A percentile compares a stretch with the other conserved stretches of the same genome.
Conservation (phyloP, 2,113 vertebrate genomes). For the Lepus timidus region DNA sequence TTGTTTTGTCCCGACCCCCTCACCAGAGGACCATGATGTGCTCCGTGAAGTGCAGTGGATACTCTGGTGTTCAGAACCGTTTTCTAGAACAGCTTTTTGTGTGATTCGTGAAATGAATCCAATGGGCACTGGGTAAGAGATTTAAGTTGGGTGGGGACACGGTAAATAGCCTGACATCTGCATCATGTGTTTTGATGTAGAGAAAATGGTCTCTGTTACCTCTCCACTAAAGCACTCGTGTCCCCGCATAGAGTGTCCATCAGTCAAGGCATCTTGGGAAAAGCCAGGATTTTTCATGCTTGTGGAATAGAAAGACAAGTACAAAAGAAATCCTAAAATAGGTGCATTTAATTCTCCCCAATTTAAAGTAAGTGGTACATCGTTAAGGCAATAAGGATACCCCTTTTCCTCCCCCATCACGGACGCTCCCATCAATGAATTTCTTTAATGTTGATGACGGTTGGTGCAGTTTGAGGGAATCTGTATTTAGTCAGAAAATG, state of each 20-base stretch:
- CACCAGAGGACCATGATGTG: neutral
- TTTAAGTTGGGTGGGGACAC: neutral
- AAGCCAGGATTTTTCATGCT: constrained; percentile 43
- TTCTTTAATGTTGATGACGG: constrained; percentile 82
- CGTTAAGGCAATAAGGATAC: constrained; percentile 76
- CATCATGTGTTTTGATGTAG: neutral
- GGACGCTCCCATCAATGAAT: constrained; percentile 80
- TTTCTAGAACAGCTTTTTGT: neutral
- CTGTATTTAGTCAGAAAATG: constrained; percentile 87
- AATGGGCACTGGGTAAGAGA: neutral
- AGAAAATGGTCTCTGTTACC: neutral
- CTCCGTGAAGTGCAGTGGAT: neutral
- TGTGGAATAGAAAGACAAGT: constrained; percentile 8
- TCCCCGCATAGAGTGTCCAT: neutral
- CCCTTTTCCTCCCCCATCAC: neutral
- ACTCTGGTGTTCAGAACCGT: neutral
- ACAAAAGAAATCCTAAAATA: constrained; percentile 58
- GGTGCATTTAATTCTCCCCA: constrained; percentile 85
- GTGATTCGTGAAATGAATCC: neutral
- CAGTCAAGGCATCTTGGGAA: constrained; percentile 46
- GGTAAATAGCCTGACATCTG: neutral
- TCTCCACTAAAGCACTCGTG: neutral
- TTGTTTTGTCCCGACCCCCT: neutral
- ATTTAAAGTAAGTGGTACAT: constrained; percentile 82
- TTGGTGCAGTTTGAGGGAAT: constrained; percentile 83